A percentile compares a stretch with the other conserved stretches of the same genome.
phyloP scores from a whole-genome alignment of 2,113 vertebrate species.

The Myrmecobius fasciatus region DNA sequence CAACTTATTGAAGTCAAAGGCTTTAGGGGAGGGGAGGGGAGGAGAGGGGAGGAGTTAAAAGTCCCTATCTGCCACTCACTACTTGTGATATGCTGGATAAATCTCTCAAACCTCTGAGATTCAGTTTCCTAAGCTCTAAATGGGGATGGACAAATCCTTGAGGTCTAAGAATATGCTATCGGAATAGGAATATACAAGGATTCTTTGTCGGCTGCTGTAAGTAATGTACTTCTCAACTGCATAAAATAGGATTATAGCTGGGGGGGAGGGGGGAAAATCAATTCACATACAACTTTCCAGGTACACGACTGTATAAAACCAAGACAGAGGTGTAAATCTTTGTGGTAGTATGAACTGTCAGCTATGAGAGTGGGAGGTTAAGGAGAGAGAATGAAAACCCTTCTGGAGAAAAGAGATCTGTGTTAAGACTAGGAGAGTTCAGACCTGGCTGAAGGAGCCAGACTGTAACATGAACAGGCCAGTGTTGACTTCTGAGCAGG shows the following conservation, averaged over 20 bases:
- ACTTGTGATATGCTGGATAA: not conserved
- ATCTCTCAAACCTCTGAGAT: not conserved
- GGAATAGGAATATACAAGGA: not conserved
- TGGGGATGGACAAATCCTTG: not conserved
- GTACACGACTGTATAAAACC: not conserved
- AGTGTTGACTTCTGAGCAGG: not conserved
- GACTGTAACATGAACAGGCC: not conserved
- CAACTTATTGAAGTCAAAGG: not conserved
- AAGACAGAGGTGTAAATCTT: not conserved
- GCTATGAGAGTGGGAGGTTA: not conserved
- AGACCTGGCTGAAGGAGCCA: not conserved
- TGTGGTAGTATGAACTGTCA: not conserved
- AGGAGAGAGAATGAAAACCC: not conserved
- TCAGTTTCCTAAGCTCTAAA: not conserved
- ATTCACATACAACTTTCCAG: not conserved
- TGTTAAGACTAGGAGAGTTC: not conserved
- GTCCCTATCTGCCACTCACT: not conserved
- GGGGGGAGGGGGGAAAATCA: too few relatives aligned
- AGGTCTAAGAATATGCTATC: not conserved
- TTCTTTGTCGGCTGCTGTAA: not conserved
- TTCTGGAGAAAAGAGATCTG: not conserved
- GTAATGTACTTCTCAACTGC: not conserved
- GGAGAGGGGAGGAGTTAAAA: too few relatives aligned
- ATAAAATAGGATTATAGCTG: not conserved
- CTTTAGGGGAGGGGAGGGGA: too few relatives aligned